These are phyloP conservation scores for Patella depressa DNA, from an alignment of 2,888 invertebrate species.

Conservation along the genomic window DNA sequence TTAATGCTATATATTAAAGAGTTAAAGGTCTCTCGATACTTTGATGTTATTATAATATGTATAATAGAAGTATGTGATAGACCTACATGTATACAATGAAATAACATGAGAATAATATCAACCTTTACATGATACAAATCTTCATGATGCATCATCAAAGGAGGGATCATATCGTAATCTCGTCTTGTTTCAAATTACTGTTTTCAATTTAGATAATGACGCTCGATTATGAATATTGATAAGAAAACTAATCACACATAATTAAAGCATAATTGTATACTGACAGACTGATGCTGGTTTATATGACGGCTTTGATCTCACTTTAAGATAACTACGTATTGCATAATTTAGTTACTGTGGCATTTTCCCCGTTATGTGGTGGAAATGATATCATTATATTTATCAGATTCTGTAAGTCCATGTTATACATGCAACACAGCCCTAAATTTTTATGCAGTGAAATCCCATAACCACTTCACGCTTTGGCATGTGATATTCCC, in stretches of 20 bases:
- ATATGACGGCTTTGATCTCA: neutral
- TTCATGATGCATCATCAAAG: neutral
- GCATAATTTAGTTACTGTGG: slow-evolving; percentile 5
- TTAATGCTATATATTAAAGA: too few species aligned
- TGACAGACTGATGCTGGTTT: neutral
- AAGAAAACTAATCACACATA: neutral
- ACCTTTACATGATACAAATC: too few species aligned
- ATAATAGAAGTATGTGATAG: too few species aligned
- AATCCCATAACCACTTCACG: too few species aligned
- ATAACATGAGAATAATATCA: too few species aligned
- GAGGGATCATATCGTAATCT: neutral
- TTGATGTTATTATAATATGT: too few species aligned
- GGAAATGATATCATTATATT: neutral
- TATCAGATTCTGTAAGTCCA: too few species aligned
- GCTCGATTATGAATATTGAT: slow-evolving; percentile 3
- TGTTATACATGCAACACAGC: too few species aligned
- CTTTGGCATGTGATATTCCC: too few species aligned
- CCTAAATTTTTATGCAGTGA: too few species aligned
- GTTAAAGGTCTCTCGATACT: too few species aligned
- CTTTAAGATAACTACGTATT: neutral
- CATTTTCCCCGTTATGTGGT: slow-evolving; percentile 2
- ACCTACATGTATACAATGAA: too few species aligned
- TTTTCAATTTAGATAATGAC: slow-evolving; percentile 12
- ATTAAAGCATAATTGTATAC: slow-evolving; percentile 7
- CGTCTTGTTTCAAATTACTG: slow-evolving; percentile 1